Evolutionary conservation across 2,113 vertebrate species (phyloP).

Genomic region (Pithys albifrons): DNA sequence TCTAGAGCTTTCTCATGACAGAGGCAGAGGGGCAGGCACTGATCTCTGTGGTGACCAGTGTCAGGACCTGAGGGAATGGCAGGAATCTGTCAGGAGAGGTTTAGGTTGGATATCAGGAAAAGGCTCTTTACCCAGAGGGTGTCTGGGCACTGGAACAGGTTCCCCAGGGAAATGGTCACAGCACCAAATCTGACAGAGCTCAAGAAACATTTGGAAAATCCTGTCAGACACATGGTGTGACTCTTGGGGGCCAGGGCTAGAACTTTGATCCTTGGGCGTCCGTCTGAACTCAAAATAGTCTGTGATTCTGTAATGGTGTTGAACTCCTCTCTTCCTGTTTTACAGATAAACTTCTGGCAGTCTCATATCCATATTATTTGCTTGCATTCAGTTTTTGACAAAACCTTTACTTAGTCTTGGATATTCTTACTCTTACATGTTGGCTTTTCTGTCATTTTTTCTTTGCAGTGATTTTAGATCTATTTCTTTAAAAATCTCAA

Average conservation of each 20-base stretch:
- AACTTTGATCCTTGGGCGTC: neutral
- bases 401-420: neutral
- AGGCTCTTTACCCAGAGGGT: neutral
- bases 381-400: neutral
- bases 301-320: neutral
- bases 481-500: neutral
- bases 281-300: neutral
- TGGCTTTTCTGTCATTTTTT: neutral
- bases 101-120: neutral
- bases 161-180: neutral
- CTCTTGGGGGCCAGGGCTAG: neutral
- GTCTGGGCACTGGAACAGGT: neutral
- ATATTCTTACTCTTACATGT: neutral
- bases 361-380: neutral
- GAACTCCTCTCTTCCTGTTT: neutral
- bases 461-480: neutral
- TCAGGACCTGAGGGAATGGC: too few species aligned
- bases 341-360: neutral
- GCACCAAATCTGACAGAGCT: neutral
- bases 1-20: neutral
- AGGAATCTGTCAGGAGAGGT: neutral
- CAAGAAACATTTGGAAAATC: neutral
- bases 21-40: neutral
- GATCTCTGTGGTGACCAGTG: neutral
- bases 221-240: neutral